A percentile compares a stretch with the other conserved stretches of the same genome.
phyloP scores from a whole-genome alignment of 2,888 invertebrate genomes.

The Capitulum mitella region DNA sequence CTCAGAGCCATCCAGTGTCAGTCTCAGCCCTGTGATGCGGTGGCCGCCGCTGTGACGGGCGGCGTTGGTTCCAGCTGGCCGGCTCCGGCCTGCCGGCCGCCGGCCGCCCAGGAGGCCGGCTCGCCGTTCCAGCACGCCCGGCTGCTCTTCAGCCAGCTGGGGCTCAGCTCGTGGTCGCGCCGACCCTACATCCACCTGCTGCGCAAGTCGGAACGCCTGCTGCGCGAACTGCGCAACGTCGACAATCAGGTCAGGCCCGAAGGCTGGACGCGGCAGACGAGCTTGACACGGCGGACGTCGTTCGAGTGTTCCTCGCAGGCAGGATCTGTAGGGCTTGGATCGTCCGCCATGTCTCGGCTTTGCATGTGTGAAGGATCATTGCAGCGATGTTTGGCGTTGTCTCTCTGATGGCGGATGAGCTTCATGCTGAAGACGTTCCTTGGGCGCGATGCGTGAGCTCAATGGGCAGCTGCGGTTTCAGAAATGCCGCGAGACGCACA shows the following conservation, averaged over 20 bases:
- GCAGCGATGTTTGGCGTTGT: too few species aligned
- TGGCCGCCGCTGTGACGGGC: too few species aligned
- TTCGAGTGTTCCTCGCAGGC: too few species aligned
- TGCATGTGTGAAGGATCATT: too few species aligned
- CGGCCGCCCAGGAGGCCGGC: constrained; percentile 49
- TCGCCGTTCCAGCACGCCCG: constrained; percentile 76
- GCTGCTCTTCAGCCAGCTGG: constrained; percentile 81
- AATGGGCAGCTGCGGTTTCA: constrained; percentile 32
- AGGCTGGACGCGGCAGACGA: not conserved
- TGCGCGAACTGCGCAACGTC: constrained; percentile 83
- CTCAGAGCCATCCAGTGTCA: too few species aligned
- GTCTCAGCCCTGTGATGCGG: too few species aligned
- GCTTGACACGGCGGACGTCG: not conserved
- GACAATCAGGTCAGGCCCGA: constrained; percentile 64
- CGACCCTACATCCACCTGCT: constrained; percentile 75
- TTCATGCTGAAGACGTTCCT: too few species aligned
- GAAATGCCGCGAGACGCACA: constrained; percentile 86
- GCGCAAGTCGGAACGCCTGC: constrained; percentile 75
- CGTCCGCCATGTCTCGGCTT: too few species aligned
- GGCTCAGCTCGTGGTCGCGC: constrained; percentile 82
- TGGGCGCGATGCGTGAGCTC: too few species aligned
- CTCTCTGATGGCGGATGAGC: too few species aligned
- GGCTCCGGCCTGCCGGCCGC: constrained; percentile 49
- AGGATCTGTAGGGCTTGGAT: too few species aligned
- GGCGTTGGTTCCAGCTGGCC: too few species aligned